Conservation (phyloP, 2,888 invertebrate species). For the Chelonus formosanus region DNA sequence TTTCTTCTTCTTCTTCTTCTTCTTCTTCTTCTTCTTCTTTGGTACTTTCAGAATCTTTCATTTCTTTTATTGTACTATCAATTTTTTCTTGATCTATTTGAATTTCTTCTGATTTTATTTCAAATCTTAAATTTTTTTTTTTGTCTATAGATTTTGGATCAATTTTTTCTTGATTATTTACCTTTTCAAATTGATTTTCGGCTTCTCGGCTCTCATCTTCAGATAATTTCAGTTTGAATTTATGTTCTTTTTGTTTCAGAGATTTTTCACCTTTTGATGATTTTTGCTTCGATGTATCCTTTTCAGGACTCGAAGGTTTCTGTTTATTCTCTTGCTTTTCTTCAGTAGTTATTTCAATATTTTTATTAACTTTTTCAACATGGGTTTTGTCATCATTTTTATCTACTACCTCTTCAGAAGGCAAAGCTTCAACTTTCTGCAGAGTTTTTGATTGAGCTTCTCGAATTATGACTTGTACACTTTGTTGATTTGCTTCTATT, state of each 20-base stretch:
- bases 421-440: not conserved
- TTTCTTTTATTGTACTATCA: not conserved
- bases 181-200: conserved; percentile 52
- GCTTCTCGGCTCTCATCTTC: conserved; percentile 46
- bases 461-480: not conserved
- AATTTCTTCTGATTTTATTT: conserved; percentile 46
- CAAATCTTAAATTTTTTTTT: conserved; percentile 48
- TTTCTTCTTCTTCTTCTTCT: too few species aligned
- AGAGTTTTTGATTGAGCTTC: not conserved
- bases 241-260: not conserved
- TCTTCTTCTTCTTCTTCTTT: not conserved
- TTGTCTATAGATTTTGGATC: too few species aligned
- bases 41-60: not conserved
- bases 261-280: conserved; percentile 40
- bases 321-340: conserved; percentile 35
- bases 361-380: conserved; percentile 32
- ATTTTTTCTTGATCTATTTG: conserved; percentile 2
- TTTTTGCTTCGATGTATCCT: conserved; percentile 16
- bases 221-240: conserved; percentile 34
- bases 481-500: conserved; percentile 1
- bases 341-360: conserved; percentile 42
- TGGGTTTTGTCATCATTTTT: conserved; percentile 39
- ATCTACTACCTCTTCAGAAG: conserved; percentile 21
- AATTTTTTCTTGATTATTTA: too few species aligned
- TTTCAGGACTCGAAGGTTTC: conserved; percentile 37